Conservation (phyloP, 2,797 vertebrate genomes). For the Chromobotia macracanthus region DNA sequence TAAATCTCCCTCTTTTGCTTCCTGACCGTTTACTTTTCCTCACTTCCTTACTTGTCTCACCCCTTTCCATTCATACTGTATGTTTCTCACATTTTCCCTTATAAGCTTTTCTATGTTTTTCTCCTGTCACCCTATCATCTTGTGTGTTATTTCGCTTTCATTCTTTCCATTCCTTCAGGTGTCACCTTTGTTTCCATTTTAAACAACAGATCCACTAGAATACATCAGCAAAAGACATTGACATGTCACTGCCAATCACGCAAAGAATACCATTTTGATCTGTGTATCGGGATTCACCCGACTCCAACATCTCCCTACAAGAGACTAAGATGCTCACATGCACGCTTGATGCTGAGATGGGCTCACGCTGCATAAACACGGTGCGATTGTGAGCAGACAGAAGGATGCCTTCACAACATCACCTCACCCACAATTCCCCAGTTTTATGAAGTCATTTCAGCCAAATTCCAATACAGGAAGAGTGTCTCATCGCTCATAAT, state of each 20-base stretch:
- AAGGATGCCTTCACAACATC: constrained; percentile 66
- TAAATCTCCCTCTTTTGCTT: constrained; percentile 73
- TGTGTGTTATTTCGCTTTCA: constrained; percentile 14
- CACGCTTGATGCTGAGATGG: constrained; percentile 72
- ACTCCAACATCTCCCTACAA: constrained; percentile 55
- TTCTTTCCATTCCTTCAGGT: constrained; percentile 23
- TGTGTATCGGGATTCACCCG: constrained; percentile 32
- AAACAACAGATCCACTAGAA: constrained; percentile 5
- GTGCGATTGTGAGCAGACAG: constrained; percentile 71
- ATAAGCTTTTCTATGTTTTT: neutral
- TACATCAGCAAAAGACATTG: constrained; percentile 66
- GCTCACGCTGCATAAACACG: constrained; percentile 79
- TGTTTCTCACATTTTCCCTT: neutral
- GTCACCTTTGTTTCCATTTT: constrained; percentile 31
- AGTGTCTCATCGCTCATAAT: constrained; percentile 75
- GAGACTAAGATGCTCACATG: constrained; percentile 75
- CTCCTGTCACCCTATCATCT: constrained; percentile 12
- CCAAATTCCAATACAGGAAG: constrained; percentile 61
- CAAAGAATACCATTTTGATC: constrained; percentile 39
- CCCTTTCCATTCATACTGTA: constrained; percentile 2
- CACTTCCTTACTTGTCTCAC: constrained; percentile 9
- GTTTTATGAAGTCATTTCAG: constrained; percentile 65
- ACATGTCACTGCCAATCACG: constrained; percentile 31
- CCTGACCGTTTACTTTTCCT: constrained; percentile 26
- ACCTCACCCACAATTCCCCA: constrained; percentile 62